phyloP scores from a whole-genome alignment of 2,113 vertebrate genomes.

The Bucco capensis region DNA sequence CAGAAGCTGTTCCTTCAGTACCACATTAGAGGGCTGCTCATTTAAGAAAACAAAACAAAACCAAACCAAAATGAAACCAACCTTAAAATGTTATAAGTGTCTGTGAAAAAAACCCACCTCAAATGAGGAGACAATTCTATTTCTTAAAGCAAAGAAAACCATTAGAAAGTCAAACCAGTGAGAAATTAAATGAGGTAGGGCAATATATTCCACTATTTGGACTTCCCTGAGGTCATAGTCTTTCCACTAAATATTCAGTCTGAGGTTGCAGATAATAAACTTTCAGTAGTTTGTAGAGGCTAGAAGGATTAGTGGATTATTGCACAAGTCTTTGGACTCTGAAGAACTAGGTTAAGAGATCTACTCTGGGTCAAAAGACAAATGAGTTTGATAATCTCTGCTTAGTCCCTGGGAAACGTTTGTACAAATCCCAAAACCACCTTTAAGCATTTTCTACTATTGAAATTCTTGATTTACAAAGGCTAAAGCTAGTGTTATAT shows the following conservation, averaged over 20 bases:
- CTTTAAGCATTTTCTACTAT: not conserved
- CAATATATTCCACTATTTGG: not conserved
- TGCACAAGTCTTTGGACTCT: not conserved
- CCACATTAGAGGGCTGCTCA: not conserved
- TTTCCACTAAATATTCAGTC: not conserved
- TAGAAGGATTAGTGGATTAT: constrained; percentile 40
- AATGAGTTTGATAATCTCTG: constrained; percentile 40
- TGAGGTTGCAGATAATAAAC: not conserved
- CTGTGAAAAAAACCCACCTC: not conserved
- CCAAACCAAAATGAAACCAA: not conserved
- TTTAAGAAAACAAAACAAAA: not conserved
- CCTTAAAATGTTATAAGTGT: not conserved
- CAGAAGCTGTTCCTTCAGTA: not conserved
- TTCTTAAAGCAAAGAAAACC: not conserved
- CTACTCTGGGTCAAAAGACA: constrained; percentile 21
- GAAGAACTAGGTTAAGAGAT: not conserved
- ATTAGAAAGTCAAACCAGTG: not conserved
- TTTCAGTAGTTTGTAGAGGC: constrained; percentile 23
- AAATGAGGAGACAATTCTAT: not conserved
- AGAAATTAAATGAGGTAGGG: not conserved
- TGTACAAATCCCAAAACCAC: not conserved
- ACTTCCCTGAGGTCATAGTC: not conserved
- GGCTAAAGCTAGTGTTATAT: not conserved
- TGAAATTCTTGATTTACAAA: constrained; percentile 6
- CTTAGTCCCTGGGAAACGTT: not conserved